These are phyloP conservation scores for Luehdorfia chinensis DNA, from an alignment of 1,140 invertebrate genomes.

Conservation along the genomic window DNA sequence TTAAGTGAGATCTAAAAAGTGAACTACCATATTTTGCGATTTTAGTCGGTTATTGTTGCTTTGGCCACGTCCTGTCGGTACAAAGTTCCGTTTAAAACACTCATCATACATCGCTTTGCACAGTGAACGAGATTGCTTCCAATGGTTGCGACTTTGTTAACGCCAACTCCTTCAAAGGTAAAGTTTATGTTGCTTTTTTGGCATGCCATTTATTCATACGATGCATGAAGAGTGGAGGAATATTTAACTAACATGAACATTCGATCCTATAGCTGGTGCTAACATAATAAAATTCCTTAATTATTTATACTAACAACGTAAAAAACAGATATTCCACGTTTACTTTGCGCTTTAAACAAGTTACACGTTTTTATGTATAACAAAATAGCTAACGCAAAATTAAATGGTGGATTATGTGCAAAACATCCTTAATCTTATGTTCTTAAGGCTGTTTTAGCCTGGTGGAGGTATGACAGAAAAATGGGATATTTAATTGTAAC, in stretches of 20 bases:
- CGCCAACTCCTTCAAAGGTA: slow-evolving; percentile 67
- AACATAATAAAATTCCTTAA: too few relatives aligned
- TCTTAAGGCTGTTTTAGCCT: too few relatives aligned
- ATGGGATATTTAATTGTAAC: too few relatives aligned
- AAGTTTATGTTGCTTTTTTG: slow-evolving; percentile 70
- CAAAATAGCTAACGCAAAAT: too few relatives aligned
- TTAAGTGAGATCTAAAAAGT: too few relatives aligned
- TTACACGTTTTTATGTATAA: too few relatives aligned
- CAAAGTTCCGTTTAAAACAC: slow-evolving; percentile 35
- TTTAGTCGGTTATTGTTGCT: slow-evolving; percentile 11
- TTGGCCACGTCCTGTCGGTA: slow-evolving; percentile 3
- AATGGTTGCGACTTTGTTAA: slow-evolving; percentile 60
- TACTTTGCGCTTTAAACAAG: too few relatives aligned
- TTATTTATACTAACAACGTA: too few relatives aligned
- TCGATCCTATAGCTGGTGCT: neutral
- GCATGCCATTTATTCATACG: slow-evolving; percentile 47
- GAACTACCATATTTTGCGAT: neutral
- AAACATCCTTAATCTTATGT: too few relatives aligned
- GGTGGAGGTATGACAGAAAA: too few relatives aligned
- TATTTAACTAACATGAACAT: slow-evolving; percentile 13
- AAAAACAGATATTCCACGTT: too few relatives aligned
- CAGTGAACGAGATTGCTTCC: slow-evolving; percentile 67
- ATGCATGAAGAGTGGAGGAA: slow-evolving; percentile 30
- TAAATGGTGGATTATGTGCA: too few relatives aligned
- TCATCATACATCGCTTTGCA: slow-evolving; percentile 65